phyloP scores from a whole-genome alignment of 2,888 invertebrate genomes.

The Leptarthrus brevirostris region DNA sequence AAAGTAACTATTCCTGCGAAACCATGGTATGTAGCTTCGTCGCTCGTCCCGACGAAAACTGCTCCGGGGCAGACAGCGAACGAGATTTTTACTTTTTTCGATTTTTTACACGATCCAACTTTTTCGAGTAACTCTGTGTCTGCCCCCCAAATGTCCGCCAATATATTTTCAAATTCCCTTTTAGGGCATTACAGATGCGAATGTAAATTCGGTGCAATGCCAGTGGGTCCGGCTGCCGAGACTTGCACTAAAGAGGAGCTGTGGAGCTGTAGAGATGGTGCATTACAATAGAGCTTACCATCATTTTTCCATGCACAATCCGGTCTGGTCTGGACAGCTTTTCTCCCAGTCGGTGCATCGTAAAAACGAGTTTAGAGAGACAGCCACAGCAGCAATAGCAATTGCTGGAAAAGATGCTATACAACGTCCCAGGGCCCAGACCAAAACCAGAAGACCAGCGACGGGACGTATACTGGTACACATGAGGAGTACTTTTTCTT shows the following conservation, averaged over 20 bases:
- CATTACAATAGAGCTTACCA: conserved; percentile 42
- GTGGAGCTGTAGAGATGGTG: conserved; percentile 3
- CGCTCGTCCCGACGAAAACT: conserved; percentile 26
- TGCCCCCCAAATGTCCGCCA: conserved; percentile 48
- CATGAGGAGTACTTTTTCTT: conserved; percentile 12
- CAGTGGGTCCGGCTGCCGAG: conserved; percentile 1
- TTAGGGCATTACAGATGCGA: conserved; percentile 48
- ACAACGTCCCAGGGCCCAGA: neutral
- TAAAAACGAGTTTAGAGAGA: conserved; percentile 25
- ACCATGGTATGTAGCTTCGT: conserved; percentile 24
- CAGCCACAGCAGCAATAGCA: neutral
- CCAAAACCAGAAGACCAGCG: neutral
- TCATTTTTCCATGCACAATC: conserved; percentile 43
- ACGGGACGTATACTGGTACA: conserved; percentile 1
- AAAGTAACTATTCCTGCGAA: conserved; percentile 45
- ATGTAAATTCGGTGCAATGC: conserved; percentile 47
- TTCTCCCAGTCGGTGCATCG: conserved; percentile 42
- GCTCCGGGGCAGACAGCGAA: conserved; percentile 45
- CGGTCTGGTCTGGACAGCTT: conserved; percentile 46
- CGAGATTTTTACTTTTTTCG: conserved; percentile 43
- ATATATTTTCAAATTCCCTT: conserved; percentile 53
- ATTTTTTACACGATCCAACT: conserved; percentile 36
- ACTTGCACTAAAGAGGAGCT: neutral
- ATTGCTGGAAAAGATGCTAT: conserved; percentile 14
- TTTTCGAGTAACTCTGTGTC: conserved; percentile 43